phyloP scores from a whole-genome alignment of 1,140 invertebrate species.

The Notospermus geniculatus region DNA sequence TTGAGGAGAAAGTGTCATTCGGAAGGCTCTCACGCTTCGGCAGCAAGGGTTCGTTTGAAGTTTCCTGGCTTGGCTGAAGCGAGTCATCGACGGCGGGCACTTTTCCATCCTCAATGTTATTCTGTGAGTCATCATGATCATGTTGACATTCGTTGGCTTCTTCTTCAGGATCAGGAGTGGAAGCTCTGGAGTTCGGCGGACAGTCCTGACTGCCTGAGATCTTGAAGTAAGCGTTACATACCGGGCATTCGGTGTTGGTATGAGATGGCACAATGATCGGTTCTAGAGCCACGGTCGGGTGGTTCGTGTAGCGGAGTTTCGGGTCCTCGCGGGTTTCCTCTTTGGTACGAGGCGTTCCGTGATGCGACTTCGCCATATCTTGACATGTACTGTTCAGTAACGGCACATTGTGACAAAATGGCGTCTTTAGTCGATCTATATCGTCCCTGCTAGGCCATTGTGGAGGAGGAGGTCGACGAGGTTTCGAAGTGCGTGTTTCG shows the following conservation, averaged over 20 bases:
- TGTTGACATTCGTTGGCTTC: too few species aligned
- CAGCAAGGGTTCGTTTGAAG: too few species aligned
- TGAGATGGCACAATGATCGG: constrained; percentile 34
- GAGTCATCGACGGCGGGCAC: too few species aligned
- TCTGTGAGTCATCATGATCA: too few species aligned
- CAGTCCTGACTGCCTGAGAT: constrained; percentile 18
- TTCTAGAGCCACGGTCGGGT: constrained; percentile 15
- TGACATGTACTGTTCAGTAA: not conserved
- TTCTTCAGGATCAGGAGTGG: too few species aligned
- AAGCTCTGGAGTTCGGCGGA: constrained; percentile 22
- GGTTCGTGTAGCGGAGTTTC: constrained; percentile 1
- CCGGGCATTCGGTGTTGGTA: constrained; percentile 28
- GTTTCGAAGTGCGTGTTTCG: too few species aligned
- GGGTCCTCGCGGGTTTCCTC: not conserved
- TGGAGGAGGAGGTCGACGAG: not conserved
- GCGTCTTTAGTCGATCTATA: not conserved
- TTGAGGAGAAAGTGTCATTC: too few species aligned
- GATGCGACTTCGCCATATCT: not conserved
- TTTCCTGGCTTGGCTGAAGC: too few species aligned
- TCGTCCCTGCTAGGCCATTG: not conserved
- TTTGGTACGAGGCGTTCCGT: not conserved
- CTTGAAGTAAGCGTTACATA: constrained; percentile 24
- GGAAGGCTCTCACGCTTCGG: too few species aligned
- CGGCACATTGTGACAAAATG: not conserved
- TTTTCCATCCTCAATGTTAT: too few species aligned